Conservation (phyloP, 2,888 invertebrate species). For the Epinotia brunnichana region DNA sequence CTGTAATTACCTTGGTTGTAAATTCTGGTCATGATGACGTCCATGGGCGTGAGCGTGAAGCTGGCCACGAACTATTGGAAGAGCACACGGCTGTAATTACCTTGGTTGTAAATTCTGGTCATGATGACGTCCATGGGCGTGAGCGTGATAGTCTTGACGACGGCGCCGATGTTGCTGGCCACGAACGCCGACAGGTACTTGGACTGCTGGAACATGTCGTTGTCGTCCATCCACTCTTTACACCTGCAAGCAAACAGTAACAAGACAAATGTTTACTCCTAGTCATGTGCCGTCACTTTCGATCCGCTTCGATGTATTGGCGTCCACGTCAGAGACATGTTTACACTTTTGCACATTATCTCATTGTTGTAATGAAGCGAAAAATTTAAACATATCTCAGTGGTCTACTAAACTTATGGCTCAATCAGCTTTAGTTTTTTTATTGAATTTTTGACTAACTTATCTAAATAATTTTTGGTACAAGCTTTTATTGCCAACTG, state of each 20-base stretch:
- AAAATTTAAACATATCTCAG: no score
- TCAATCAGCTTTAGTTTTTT: no score
- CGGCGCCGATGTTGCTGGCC: constrained; percentile 90
- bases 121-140: constrained; percentile 96
- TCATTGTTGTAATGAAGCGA: no score
- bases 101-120: constrained; percentile 95
- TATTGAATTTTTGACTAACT: no score
- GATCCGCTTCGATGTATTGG: no score
- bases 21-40: constrained; percentile 93
- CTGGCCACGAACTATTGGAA: no score
- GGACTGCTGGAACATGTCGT: constrained; percentile 78
- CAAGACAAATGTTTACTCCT: not conserved
- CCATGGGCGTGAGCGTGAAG: constrained; percentile 94
- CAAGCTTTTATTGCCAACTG: no score
- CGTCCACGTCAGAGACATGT: no score
- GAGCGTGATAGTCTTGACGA: constrained; percentile 89
- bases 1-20: constrained; percentile 90
- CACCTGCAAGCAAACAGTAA: constrained; percentile 60
- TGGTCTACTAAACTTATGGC: no score
- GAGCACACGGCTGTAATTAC: constrained; percentile 59
- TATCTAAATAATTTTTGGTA: no score
- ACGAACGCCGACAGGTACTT: constrained; percentile 88
- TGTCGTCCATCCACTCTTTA: constrained; percentile 78
- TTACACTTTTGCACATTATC: no score
- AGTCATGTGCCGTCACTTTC: no score